These are phyloP conservation scores for Diadegma fenestrale DNA, from an alignment of 2,888 invertebrate species.

Conservation along the genomic window DNA sequence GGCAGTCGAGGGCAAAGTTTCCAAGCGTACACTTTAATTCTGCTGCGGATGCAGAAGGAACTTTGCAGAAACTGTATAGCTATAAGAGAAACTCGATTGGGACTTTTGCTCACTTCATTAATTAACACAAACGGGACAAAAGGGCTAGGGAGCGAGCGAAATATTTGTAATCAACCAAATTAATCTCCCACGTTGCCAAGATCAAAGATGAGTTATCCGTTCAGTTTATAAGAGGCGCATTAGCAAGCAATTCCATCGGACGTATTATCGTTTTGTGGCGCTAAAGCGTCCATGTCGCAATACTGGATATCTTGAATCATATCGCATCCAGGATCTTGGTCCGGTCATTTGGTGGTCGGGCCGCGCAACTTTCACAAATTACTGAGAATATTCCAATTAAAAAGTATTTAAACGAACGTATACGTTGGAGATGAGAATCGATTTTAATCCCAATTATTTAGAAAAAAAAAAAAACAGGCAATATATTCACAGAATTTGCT, in stretches of 20 bases:
- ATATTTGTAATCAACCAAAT: slow-evolving; percentile 38
- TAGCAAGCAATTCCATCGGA: slow-evolving; percentile 35
- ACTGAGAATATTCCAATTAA: neutral
- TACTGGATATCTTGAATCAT: slow-evolving; percentile 9
- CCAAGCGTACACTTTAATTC: slow-evolving; percentile 7
- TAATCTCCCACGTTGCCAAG: slow-evolving; percentile 39
- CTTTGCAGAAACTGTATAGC: slow-evolving; percentile 9
- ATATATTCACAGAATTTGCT: neutral
- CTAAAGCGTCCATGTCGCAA: slow-evolving; percentile 14
- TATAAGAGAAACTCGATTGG: slow-evolving; percentile 15
- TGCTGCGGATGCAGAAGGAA: slow-evolving; percentile 23
- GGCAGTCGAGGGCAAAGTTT: slow-evolving; percentile 34
- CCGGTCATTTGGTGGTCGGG: slow-evolving; percentile 1
- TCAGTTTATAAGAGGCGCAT: slow-evolving; percentile 43
- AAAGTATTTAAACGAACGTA: neutral
- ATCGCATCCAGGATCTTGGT: slow-evolving; percentile 2
- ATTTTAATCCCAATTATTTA: neutral
- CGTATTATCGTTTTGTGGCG: slow-evolving; percentile 16
- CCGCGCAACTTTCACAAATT: neutral
- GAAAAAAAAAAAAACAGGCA: neutral
- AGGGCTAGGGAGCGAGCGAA: slow-evolving; percentile 26
- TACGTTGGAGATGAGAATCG: neutral
- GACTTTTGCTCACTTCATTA: slow-evolving; percentile 19
- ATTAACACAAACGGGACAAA: neutral
- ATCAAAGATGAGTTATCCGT: slow-evolving; percentile 51